Evolutionary conservation across 1,140 invertebrate genomes (phyloP).

Genomic region (Drosophila azteca): DNA sequence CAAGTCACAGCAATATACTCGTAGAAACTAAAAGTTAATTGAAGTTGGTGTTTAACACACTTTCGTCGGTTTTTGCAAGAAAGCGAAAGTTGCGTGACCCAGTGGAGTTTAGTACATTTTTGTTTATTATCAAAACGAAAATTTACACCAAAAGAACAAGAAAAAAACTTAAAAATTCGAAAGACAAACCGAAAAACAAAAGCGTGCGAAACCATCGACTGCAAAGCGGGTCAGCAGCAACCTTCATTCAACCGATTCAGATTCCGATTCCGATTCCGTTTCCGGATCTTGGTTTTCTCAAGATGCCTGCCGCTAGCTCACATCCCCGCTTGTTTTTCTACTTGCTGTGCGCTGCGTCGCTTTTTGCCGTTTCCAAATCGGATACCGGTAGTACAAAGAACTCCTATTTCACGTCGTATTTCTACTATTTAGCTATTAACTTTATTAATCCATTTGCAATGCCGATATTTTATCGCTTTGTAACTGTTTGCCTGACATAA

Average conservation of each 20-base stretch:
- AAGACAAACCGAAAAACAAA: conserved; percentile 26
- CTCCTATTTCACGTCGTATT: conserved; percentile 81
- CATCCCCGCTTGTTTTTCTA: conserved; percentile 79
- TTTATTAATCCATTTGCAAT: conserved; percentile 82
- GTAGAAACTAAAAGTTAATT: conserved; percentile 65
- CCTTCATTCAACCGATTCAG: conserved; percentile 15
- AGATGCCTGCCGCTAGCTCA: conserved; percentile 72
- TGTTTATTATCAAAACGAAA: conserved; percentile 17
- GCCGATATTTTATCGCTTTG: conserved; percentile 79
- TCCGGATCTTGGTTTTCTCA: conserved; percentile 24
- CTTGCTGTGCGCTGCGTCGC: conserved; percentile 71
- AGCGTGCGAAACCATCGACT: conserved; percentile 10
- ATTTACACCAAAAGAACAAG: conserved; percentile 11
- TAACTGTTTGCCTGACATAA: conserved; percentile 68
- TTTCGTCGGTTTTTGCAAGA: conserved; percentile 47
- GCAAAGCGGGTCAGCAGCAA: conserved; percentile 35
- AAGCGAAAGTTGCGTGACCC: conserved; percentile 71
- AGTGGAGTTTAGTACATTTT: conserved; percentile 44
- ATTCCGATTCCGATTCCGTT: conserved; percentile 20
- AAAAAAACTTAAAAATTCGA: conserved; percentile 16
- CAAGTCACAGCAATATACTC: conserved; percentile 25
- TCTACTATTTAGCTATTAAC: conserved; percentile 77
- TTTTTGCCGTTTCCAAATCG: conserved; percentile 74
- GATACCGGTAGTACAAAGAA: conserved; percentile 80
- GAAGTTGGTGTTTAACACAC: conserved; percentile 50